Evolutionary conservation across 2,888 invertebrate genomes (phyloP), one percentile per base, ranked within the genome.

Genomic region (Drosophila infuscata): DNA sequence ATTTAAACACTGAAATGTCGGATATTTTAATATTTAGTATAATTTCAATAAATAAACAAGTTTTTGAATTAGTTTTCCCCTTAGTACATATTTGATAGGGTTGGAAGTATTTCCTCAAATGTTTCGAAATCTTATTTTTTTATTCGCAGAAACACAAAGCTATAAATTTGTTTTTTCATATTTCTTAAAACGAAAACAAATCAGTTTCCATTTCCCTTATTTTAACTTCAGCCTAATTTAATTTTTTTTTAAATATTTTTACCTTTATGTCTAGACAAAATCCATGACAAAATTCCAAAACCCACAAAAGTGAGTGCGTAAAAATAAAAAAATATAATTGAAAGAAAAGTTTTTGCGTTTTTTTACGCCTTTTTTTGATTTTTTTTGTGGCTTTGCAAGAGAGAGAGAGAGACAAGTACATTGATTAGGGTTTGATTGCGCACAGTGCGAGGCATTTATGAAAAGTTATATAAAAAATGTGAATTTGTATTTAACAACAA

Each of bases 391-490:
- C 17, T n/a, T 33, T 70, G n/a, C 30, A 30, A 35, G 46, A 41
- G 46, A 41, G 43, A 58, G 35, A 35, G 46, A 41, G 46, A 41
- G 43, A 58, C 51, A 71, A 49, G 66, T 56, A 66, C 80, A 71
- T 81, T 81, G 67, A 78, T 78, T 81, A 72, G 67, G 57, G 65
- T 78, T 78, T 81, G 64, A 81, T 78, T 76, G 76, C 48, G 62
- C 62, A 53, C 61, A 54, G 61, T 36, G 52, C 38, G 65, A 46
- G 32, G 48, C 59, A n/a, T 33, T 48, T 12, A 30, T 25, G 15
- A 54, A 36, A 32, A n/a, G 30, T 76, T 59, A 62, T 49, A 49
- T 65, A 80, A 66, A 80, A 66, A 51, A 53, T 51, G 11, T 32
- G 25, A 54, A 33, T 46, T 54, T 58, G 53, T 58, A 35, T 53